phyloP scores from a whole-genome alignment of 2,113 vertebrate species.

The Mastomys coucha region DNA sequence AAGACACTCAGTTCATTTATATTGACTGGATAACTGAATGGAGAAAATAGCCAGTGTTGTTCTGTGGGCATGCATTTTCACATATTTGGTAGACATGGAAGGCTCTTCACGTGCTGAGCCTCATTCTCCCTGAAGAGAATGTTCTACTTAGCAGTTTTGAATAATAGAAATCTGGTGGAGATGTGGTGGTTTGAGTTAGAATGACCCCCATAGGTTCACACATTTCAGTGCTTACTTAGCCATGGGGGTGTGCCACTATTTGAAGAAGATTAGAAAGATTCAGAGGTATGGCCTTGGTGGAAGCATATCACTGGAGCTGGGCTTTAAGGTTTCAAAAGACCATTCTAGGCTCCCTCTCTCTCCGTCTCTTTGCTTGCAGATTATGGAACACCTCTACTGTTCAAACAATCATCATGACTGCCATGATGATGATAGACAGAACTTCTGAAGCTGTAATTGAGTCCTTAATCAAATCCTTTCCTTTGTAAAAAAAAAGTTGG shows the following conservation, averaged over 20 bases:
- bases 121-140: background rate
- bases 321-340: background rate
- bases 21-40: background rate
- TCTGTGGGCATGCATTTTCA: background rate
- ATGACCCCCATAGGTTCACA: background rate
- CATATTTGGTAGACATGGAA: background rate
- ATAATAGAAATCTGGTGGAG: background rate
- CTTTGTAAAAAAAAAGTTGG: background rate
- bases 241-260: too few relatives aligned
- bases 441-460: accelerated
- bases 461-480: background rate
- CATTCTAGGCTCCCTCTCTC: background rate
- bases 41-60: background rate
- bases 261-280: background rate
- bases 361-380: too few relatives aligned
- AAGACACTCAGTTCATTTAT: background rate
- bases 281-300: background rate
- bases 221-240: background rate
- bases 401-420: background rate
- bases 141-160: background rate
- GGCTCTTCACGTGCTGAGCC: background rate
- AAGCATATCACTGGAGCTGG: background rate
- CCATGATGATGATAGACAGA: background rate
- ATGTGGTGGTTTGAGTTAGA: background rate
- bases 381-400: background rate